Evolutionary conservation across 2,797 vertebrate species (phyloP).

Genomic region (Chanos chanos): DNA sequence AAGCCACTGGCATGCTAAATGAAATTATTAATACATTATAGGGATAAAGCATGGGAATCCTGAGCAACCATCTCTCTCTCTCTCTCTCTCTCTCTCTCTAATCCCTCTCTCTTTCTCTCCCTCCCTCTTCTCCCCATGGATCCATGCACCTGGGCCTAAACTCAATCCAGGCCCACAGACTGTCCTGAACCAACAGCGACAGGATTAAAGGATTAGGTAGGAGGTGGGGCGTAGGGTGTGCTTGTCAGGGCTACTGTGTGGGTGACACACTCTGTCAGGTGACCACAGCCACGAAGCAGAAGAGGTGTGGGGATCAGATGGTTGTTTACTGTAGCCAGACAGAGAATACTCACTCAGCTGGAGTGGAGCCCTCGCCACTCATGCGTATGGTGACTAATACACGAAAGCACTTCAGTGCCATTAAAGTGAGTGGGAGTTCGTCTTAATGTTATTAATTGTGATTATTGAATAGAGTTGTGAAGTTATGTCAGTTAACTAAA

Average conservation of each 20-base stretch:
- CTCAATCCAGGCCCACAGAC: no score
- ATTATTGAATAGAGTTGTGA: no score
- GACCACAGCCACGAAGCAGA: conserved; percentile 24
- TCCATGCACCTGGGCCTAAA: conserved; percentile 27
- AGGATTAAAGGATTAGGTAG: conserved; percentile 69
- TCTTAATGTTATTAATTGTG: no score
- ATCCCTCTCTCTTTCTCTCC: background rate
- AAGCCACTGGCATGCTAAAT: background rate
- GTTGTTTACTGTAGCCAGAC: no score
- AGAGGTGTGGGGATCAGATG: background rate
- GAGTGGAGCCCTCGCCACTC: no score
- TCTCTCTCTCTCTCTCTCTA: background rate
- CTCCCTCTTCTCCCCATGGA: background rate
- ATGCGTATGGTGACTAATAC: no score
- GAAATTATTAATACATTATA: background rate
- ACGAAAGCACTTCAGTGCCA: no score
- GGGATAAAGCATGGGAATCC: no score
- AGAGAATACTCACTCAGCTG: no score
- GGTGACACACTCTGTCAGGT: conserved; percentile 30
- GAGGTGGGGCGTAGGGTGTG: conserved; percentile 19
- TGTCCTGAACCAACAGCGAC: conserved; percentile 43
- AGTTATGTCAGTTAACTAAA: no score
- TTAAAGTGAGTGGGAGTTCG: no score
- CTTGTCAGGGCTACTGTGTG: conserved; percentile 22
- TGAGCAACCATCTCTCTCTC: background rate